phyloP scores from a whole-genome alignment of 1,140 invertebrate genomes.

The Trachymyrmex septentrionalis region DNA sequence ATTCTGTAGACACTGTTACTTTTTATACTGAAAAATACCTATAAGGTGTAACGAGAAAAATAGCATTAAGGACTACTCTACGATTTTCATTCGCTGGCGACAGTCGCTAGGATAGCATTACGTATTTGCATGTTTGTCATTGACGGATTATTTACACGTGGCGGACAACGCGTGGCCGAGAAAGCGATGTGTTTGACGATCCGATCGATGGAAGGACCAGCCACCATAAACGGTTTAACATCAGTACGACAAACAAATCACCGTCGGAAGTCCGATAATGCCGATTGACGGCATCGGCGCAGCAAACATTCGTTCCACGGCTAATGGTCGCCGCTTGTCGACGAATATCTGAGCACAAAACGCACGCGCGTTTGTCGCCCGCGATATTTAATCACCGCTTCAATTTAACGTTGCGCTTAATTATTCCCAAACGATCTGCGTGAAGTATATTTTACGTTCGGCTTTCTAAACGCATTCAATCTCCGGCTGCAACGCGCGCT shows the following conservation, averaged over 20 bases:
- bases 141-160: slow-evolving; percentile 28
- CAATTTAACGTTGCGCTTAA: slow-evolving; percentile 48
- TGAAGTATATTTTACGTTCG: not conserved
- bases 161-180: slow-evolving; percentile 10
- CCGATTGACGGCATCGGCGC: slow-evolving; percentile 37
- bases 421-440: slow-evolving; percentile 30
- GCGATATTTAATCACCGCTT: slow-evolving; percentile 42
- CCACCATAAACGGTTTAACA: slow-evolving; percentile 47
- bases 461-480: slow-evolving; percentile 37
- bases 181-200: slow-evolving; percentile 37
- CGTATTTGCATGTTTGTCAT: slow-evolving; percentile 13
- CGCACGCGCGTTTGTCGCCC: slow-evolving; percentile 30
- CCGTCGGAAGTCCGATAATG: slow-evolving; percentile 50
- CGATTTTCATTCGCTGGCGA: not conserved
- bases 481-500: not conserved
- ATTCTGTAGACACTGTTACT: no score
- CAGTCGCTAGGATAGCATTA: not conserved
- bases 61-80: not conserved
- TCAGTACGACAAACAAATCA: slow-evolving; percentile 45
- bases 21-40: no score
- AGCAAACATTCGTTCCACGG: slow-evolving; percentile 31
- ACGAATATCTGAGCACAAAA: slow-evolving; percentile 14
- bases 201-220: slow-evolving; percentile 25
- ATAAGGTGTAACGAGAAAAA: no score
- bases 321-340: not conserved